phyloP scores from a whole-genome alignment of 2,888 invertebrate genomes.

The Caenorhabditis sp. region DNA sequence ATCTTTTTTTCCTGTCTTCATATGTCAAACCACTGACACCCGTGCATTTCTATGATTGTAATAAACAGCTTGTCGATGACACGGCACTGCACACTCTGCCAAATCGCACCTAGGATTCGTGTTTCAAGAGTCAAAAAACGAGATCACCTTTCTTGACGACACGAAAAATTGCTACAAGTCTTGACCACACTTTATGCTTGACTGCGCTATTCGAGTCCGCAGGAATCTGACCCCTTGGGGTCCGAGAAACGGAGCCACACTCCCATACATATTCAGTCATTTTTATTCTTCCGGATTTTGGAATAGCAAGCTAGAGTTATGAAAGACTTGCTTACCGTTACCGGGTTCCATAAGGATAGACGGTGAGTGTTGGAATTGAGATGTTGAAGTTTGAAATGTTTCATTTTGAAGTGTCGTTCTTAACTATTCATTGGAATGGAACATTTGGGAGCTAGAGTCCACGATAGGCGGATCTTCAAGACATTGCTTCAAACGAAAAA shows the following conservation, averaged over 20 bases:
- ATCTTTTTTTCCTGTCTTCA: conserved; percentile 32
- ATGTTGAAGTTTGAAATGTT: not conserved
- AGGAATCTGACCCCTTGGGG: conserved; percentile 7
- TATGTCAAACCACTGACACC: conserved; percentile 58
- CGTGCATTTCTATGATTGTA: conserved; percentile 40
- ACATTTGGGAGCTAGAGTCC: not conserved
- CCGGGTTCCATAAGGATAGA: conserved; percentile 40
- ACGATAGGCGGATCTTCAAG: not conserved
- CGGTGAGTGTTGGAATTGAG: not conserved
- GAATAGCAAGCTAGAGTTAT: not conserved
- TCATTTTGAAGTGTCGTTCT: not conserved
- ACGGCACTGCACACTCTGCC: conserved; percentile 5
- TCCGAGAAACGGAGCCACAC: conserved; percentile 7
- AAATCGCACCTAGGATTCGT: conserved; percentile 3
- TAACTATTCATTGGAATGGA: not conserved
- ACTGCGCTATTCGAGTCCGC: not conserved
- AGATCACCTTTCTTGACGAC: conserved; percentile 40
- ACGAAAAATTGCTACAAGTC: conserved; percentile 20
- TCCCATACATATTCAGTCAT: not conserved
- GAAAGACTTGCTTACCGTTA: conserved; percentile 46
- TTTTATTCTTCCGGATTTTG: not conserved
- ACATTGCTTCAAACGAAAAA: too few species aligned
- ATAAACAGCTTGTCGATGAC: conserved; percentile 55
- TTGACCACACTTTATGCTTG: conserved; percentile 14
- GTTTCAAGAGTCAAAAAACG: not conserved